These are phyloP conservation scores for Rhadinocentrus ornatus DNA, from an alignment of 2,797 vertebrate genomes.

Conservation along the genomic window DNA sequence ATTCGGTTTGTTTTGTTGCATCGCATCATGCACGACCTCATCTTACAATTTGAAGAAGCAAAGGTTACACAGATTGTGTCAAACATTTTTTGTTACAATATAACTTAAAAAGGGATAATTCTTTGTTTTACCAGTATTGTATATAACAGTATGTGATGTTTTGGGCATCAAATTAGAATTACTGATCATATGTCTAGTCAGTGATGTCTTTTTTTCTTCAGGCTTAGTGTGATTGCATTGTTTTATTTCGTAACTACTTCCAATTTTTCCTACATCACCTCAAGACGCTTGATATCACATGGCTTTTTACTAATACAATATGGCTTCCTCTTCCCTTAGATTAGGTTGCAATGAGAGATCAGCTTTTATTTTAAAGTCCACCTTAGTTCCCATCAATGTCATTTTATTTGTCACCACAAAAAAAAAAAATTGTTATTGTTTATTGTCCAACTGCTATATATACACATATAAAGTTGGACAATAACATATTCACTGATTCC, in stretches of 20 bases:
- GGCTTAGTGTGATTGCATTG: not conserved
- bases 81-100: not conserved
- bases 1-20: conserved; percentile 43
- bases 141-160: not conserved
- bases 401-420: no score
- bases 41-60: conserved; percentile 12
- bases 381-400: no score
- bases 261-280: not conserved
- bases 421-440: no score
- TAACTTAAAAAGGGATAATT: not conserved
- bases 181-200: not conserved
- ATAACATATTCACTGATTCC: no score
- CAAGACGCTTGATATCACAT: not conserved
- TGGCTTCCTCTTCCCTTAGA: not conserved
- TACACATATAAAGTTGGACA: no score
- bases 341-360: not conserved
- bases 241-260: no score
- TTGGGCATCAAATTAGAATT: not conserved
- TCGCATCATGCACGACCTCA: conserved; percentile 2
- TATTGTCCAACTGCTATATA: no score
- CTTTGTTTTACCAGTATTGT: not conserved
- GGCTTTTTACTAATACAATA: not conserved
- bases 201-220: not conserved
- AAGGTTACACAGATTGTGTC: conserved; percentile 4
- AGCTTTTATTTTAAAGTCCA: no score